Evolutionary conservation across 1,140 invertebrate genomes (phyloP).

Genomic region (Bombus consobrinus): DNA sequence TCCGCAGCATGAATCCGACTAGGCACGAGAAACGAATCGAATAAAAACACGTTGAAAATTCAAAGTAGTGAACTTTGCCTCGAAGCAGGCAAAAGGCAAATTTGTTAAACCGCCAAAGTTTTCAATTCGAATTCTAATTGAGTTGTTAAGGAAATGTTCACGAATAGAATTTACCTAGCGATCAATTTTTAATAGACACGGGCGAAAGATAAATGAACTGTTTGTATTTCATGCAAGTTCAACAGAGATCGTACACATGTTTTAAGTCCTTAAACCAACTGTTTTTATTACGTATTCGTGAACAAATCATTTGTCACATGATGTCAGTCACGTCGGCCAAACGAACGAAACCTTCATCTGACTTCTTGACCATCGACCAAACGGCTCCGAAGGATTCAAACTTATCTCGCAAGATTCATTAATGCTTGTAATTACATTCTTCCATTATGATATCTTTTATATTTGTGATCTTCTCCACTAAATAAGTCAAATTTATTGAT

Average conservation of each 20-base stretch:
- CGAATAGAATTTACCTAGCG: background rate
- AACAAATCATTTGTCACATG: background rate
- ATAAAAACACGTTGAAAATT: background rate
- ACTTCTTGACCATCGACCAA: background rate
- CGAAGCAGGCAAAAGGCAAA: background rate
- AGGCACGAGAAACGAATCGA: background rate
- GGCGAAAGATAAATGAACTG: background rate
- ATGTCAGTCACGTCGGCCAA: background rate
- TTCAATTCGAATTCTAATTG: conserved; percentile 2
- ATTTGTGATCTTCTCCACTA: background rate
- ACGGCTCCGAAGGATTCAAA: background rate
- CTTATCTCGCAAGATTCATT: background rate
- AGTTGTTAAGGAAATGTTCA: background rate
- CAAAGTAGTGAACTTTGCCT: background rate
- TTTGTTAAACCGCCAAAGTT: background rate
- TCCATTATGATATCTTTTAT: background rate
- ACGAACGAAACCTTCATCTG: background rate
- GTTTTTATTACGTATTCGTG: background rate
- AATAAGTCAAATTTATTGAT: too few species aligned
- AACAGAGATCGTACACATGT: background rate
- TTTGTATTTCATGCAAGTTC: conserved; percentile 15
- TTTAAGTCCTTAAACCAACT: background rate
- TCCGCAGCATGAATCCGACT: background rate
- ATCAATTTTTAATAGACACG: background rate
- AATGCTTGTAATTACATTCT: background rate